phyloP scores from a whole-genome alignment of 2,888 invertebrate species.

The Hartigia nigra region DNA sequence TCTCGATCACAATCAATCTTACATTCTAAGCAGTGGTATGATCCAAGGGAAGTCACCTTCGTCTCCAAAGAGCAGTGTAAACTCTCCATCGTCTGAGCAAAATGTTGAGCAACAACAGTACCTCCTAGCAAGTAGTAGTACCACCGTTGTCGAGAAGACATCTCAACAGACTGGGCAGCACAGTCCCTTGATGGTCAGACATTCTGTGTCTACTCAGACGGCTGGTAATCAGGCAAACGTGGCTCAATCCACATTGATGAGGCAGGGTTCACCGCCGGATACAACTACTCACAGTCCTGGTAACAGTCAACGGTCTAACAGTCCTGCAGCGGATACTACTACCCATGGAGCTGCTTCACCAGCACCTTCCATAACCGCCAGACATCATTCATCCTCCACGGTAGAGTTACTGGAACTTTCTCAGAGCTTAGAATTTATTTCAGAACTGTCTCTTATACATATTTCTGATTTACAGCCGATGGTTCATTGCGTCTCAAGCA shows the following conservation, averaged over 20 bases:
- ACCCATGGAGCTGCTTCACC: constrained; percentile 63
- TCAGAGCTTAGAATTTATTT: not conserved
- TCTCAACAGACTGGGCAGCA: constrained; percentile 52
- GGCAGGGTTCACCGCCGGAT: constrained; percentile 79
- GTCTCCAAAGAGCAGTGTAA: constrained; percentile 53
- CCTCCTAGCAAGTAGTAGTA: constrained; percentile 45
- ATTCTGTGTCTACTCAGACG: constrained; percentile 83
- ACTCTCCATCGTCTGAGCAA: constrained; percentile 56
- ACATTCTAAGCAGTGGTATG: constrained; percentile 57
- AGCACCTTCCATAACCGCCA: constrained; percentile 56
- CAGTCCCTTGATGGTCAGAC: constrained; percentile 66
- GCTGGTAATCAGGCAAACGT: constrained; percentile 68
- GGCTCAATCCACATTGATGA: constrained; percentile 63
- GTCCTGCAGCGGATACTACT: constrained; percentile 63
- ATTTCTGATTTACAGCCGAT: constrained; percentile 70
- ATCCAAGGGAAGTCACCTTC: constrained; percentile 54
- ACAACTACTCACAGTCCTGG: constrained; percentile 86
- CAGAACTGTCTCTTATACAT: constrained; percentile 8
- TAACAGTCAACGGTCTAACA: constrained; percentile 62
- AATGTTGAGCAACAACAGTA: constrained; percentile 60
- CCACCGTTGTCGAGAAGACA: constrained; percentile 49
- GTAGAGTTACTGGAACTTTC: constrained; percentile 34
- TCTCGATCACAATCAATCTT: constrained; percentile 71
- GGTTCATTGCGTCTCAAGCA: constrained; percentile 90
- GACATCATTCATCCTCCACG: constrained; percentile 57